Evolutionary conservation across 2,888 invertebrate species (phyloP), one percentile per base, ranked within the genome.

Genomic region (Ophioninae sp.): DNA sequence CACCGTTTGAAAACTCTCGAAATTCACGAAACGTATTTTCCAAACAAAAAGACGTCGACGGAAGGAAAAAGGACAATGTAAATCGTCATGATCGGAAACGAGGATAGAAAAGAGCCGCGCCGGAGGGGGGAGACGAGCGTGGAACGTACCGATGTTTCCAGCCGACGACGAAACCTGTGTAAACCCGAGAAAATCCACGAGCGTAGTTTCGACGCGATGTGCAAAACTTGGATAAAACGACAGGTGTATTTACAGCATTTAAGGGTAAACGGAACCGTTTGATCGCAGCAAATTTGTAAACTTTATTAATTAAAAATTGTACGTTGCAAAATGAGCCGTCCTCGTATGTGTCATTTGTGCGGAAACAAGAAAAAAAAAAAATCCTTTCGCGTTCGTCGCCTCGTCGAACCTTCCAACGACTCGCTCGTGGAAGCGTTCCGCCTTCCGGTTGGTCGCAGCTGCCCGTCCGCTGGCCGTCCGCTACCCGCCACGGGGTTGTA

Each of bases 201-300:
- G 81, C 82, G 69, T 81, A 86, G 82, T 85, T 85, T 83, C 82
- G 85, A 80, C 81, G 76, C 79, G 71, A 78, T 74, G 72, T 69
- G 58, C 37, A 77, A 80, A 83, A 58, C 41, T 69, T 44, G 79
- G 82, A 80, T 51, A 81, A 74, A 87, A 85, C 83, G 81, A 87
- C 86, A 83, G 86, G 88, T 86, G 87, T 87, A 88, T 85, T 88
- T 88, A 88, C 86, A 83, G 84, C 86, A 88, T 85, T 88, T 88
- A 88, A 87, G 84, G 82, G 85, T 84, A 76, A 84, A 78, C 72
- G 86, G 77, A 80, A 86, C 85, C 86, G 85, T 88, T 88, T 86
- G 82, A 89, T 88, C 89, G 87, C 88, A 89, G 87, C 87, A 88
- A 88, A 89, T 90, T 89, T 89, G 89, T 89, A 89, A 89, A 89